Evolutionary conservation across 2,113 vertebrate species (phyloP), one percentile per base, ranked within the genome.

Genomic region (Gasterosteus nipponicus): DNA sequence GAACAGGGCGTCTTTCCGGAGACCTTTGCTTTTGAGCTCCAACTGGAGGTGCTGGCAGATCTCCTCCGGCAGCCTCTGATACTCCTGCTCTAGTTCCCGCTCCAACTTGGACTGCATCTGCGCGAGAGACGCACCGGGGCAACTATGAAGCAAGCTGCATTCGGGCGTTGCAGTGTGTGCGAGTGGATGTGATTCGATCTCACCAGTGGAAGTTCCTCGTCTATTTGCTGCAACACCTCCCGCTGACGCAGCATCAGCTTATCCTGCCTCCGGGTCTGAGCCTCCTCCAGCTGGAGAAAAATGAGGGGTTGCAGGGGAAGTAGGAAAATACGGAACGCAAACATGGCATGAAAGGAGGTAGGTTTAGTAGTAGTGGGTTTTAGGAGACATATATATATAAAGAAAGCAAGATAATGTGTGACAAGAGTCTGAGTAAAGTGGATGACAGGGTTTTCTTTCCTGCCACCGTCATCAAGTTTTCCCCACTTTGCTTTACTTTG

Each of bases 251-350:
- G 53, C 54, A 87, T 39, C 10, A 97, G 87, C 71, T 93, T 95
- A 0, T 96, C 95, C 1, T 94, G 92, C 16, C 96, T 95, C 85
- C 88, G 94, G 60, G 80, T 93, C 93, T 97, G 96, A 62, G 95
- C 93, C 61, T 95, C 92, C 68, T 97, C 96, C 89, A 97, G 89
- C 96, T 97, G 85, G 0, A 7, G 42, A 1, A 56, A 53, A 38
- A 38, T 38, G 35, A 19, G 22, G 35, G 39, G 18, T 59, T 5
- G 7, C 0, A 44, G 1, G 7, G 47, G 15, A 29, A 47, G 18
- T 4, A 15, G 9, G 39, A 54, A 57, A 4, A 16, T 5, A n/a
- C 2, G 49, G n/a, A 14, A 9, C 15, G 33, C 15, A 56, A 18
- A 63, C 9, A 19, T 1, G 5, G 33, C 15, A 49, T 29, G 22